Conservation (phyloP, 1,140 invertebrate species). For the Lepeophtheirus salmonis region DNA sequence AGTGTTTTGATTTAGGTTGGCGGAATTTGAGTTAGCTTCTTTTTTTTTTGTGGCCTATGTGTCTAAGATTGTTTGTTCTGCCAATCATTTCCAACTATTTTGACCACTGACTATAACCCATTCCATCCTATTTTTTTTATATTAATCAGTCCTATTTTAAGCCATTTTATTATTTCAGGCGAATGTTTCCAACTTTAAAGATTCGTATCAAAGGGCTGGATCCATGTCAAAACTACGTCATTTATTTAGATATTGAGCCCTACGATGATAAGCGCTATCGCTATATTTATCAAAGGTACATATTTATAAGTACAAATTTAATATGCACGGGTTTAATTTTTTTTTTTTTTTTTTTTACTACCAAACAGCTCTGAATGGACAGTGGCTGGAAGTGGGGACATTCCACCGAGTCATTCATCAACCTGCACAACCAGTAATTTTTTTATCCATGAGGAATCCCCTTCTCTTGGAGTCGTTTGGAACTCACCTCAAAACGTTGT, state of each 20-base stretch:
- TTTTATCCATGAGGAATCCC: slow-evolving; percentile 39
- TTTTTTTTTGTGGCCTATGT: too few relatives aligned
- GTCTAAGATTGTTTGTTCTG: too few relatives aligned
- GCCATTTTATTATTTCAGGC: slow-evolving; percentile 26
- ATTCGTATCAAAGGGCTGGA: slow-evolving; percentile 33
- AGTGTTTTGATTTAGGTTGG: too few relatives aligned
- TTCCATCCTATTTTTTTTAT: too few relatives aligned
- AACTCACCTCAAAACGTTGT: slow-evolving; percentile 33
- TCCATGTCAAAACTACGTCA: slow-evolving; percentile 30
- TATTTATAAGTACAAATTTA: slow-evolving; percentile 20
- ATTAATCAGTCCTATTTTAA: too few relatives aligned
- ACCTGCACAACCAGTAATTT: slow-evolving; percentile 22
- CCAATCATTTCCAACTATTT: too few relatives aligned
- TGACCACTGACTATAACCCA: too few relatives aligned
- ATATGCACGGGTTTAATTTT: too few relatives aligned
- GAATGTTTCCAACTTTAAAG: slow-evolving; percentile 40
- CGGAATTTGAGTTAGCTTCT: too few relatives aligned
- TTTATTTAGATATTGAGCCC: slow-evolving; percentile 37
- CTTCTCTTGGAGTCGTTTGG: slow-evolving; percentile 36
- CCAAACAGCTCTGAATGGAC: slow-evolving; percentile 27
- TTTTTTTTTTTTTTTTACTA: too few relatives aligned
- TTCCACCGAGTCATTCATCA: slow-evolving; percentile 20
- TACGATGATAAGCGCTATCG: slow-evolving; percentile 36
- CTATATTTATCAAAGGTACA: slow-evolving; percentile 35
- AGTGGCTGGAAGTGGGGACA: slow-evolving; percentile 25